These are phyloP conservation scores for Dolichallabes microphthalmus DNA, from an alignment of 2,113 vertebrate species.

Conservation along the genomic window DNA sequence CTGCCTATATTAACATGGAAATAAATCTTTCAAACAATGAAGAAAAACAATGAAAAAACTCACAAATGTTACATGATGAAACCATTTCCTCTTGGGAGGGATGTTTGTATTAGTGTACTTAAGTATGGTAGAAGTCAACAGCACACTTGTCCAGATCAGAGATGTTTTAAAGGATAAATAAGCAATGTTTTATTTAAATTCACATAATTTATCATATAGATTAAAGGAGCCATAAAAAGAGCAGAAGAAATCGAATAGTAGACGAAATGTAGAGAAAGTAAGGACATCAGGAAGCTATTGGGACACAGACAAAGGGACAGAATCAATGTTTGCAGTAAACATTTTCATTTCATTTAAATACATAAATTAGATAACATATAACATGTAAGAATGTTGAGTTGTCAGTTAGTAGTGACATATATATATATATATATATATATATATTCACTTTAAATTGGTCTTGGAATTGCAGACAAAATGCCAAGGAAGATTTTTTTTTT, in stretches of 20 bases:
- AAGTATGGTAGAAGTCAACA: not conserved
- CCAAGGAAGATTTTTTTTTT: conserved; percentile 13
- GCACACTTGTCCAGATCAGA: not conserved
- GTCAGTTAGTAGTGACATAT: conserved; percentile 46
- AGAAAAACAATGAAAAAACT: too few relatives aligned
- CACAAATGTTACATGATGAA: not conserved
- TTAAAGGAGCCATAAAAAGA: conserved; percentile 21
- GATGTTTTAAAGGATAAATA: conserved; percentile 32
- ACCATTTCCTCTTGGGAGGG: not conserved
- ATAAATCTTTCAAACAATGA: not conserved
- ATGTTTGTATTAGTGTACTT: not conserved
- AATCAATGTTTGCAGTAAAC: conserved; percentile 49
- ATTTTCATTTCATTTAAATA: conserved; percentile 64
- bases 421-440: conserved; percentile 9
- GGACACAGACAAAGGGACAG: not conserved
- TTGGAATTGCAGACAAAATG: conserved; percentile 40
- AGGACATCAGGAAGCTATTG: conserved; percentile 1
- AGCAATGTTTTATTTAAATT: conserved; percentile 61
- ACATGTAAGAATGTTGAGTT: conserved; percentile 45
- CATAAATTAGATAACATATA: conserved; percentile 57
- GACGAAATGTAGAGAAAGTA: not conserved
- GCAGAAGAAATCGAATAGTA: not conserved
- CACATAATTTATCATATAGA: conserved; percentile 50
- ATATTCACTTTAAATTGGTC: conserved; percentile 18
- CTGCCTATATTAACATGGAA: not conserved